A percentile compares a stretch with the other conserved stretches of the same genome.
Conservation (phyloP, 2,888 invertebrate genomes). For the Callyntrura sp. region DNA sequence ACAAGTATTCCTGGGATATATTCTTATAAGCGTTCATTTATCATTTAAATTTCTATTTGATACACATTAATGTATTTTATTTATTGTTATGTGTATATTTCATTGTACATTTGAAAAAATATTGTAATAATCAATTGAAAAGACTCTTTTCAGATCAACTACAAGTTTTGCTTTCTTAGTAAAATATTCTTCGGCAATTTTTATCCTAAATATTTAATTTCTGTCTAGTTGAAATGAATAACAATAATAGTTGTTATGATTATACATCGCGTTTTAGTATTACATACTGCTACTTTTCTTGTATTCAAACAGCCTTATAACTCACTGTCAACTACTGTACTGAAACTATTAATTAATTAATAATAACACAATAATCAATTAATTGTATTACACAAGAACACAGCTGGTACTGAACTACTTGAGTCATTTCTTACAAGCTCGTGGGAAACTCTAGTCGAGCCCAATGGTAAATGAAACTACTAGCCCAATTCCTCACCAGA, state of each 20-base stretch:
- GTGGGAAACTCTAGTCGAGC: slow-evolving; percentile 52
- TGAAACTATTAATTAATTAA: slow-evolving; percentile 33
- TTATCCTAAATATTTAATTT: neutral
- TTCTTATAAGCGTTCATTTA: neutral
- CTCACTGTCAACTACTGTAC: slow-evolving; percentile 46
- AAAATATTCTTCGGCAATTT: slow-evolving; percentile 15
- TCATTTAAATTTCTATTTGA: slow-evolving; percentile 16
- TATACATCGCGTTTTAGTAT: neutral
- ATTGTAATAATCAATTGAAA: neutral
- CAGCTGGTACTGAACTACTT: neutral
- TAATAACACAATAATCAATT: neutral
- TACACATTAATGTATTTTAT: slow-evolving; percentile 34
- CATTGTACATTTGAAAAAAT: neutral
- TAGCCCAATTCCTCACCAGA: slow-evolving; percentile 72
- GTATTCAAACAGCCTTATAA: slow-evolving; percentile 44
- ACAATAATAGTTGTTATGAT: neutral
- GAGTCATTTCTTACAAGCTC: neutral
- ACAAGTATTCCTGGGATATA: slow-evolving; percentile 1
- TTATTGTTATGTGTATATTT: slow-evolving; percentile 33
- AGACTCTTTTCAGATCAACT: neutral
- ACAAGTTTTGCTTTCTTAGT: neutral
- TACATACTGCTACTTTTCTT: slow-evolving; percentile 23
- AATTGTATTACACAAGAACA: neutral
- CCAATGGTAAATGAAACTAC: slow-evolving; percentile 65
- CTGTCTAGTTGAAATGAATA: neutral